Base-by-base conservation (phyloP, 2,797 vertebrate species). In the Notamacropus eugenii region DNA sequence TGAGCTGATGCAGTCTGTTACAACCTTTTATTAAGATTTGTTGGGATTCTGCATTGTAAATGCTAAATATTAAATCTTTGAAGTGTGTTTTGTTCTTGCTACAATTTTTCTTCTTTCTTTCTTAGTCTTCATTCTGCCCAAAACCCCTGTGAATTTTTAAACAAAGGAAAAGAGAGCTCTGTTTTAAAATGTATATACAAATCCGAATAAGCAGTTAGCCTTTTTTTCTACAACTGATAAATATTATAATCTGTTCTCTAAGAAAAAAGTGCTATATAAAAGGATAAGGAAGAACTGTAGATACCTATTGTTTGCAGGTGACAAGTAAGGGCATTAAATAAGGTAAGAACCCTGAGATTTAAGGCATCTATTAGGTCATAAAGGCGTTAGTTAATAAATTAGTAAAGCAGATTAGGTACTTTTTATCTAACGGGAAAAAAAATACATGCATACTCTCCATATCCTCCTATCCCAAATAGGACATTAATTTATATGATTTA, bases 91-190 rank as follows among this genome's bases (percentile, higher is more conserved):
- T 95, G 74, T 96, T 97, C 97, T 98, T 93, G 62, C 87, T 97
- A 94, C 95, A 94, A 91, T 58, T 98, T 98, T 98, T 93, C 95
- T 96, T 97, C 92, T 97, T 28, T 91, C 0, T 56, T 97, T 98
- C 98, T 97, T 82, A 97, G 50, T 95, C 95, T 98, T 59, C 22
- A 96, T 97, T 97, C 96, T 97, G 57, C 91, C 92, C 96, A 94
- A 97, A 97, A 96, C 56, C 92, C 93, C 96, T 98, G 91, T 97
- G 95, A 98, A 97, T 98, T 98, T 98, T 98, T 97, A 98, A 98
- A 99, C 98, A 99, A 99, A 99, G 98, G 97, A 97, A 96, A 97
- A 97, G 98, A 97, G 97, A 97, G 95, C 98, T 98, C 97, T 96
- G 56, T 97, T 96, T 58, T 92, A 96, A 97, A 55, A 90, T 96